Base-by-base conservation (phyloP, 2,888 invertebrate genomes). In the Aphidoletes aphidimyza region DNA sequence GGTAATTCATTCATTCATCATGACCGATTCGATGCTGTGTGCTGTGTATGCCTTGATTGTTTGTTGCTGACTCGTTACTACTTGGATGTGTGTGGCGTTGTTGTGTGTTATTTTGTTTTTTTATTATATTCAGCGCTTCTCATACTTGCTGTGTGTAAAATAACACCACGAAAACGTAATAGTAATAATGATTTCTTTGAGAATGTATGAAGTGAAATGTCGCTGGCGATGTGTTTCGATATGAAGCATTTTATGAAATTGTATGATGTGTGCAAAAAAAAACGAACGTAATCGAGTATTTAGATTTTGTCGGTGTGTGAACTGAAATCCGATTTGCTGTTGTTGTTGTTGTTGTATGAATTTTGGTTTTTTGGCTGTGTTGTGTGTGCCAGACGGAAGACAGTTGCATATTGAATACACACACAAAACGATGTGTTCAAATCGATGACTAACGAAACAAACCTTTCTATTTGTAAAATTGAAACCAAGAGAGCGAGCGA, bases 121-220 rank as follows among this genome's bases (percentile, higher is more conserved):
- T 37, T 37, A 37, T 19, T 81, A 0, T 37, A 17, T 17, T 37
- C 22, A 5, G 2, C 1, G 69, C 14, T 59, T 26, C 26, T 69
- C 14, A 30, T 69, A 34, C 30, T 9, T 26, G 3, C 26, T 47
- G 47, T 17, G 17, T 19, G 54, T 54, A 69, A 11, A 19, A 69
- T 42, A 69, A 69, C 69, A 69, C 26, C 69, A 30, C 34, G 69
- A 69, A 69, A 14, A 69, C 30, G 54, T 69, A 69, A 69, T 69
- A 26, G 69, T 69, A 69, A 69, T 69, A 69, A 19, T 30, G 69
- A 30, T 69, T 69, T 69, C 30, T 69, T 69, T 69, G 30, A 69
- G 69, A 69, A 69, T 69, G 34, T 69, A 69, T 69, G 69, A 34
- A 69, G 69, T 81, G 36, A 81, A 81, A 37, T 81, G 81, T 81